Evolutionary conservation across 2,797 vertebrate genomes (phyloP), one percentile per base, ranked within the genome.

Genomic region (Macropus fuliginosus): DNA sequence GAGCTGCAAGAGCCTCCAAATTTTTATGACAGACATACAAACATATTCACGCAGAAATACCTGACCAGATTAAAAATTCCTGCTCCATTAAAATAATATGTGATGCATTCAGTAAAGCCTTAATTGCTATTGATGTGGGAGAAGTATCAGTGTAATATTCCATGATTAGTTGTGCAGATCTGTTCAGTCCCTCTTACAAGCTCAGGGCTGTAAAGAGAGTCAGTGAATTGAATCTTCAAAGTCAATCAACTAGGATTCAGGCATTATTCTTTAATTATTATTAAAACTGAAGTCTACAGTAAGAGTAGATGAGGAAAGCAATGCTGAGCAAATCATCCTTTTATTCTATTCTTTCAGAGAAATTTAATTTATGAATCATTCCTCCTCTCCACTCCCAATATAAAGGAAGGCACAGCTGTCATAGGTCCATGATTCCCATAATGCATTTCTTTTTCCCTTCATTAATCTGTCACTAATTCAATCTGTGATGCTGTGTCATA

Each of bases 241-340:
- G 94, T 91, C 95, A 96, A 98, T 98, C 97, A 97, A 90, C 94
- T 95, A 97, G 97, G 96, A 98, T 97, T 98, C 91, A 94, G 94
- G 91, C 93, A 96, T 98, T 98, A 98, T 98, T 98, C 96, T 97
- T 98, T 98, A 98, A 98, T 98, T 98, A 98, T 98, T 98, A 98
- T 98, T 98, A 98, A 98, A 98, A 97, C 90, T 95, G 91, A 98
- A 96, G 62, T 95, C 95, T 97, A 87, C 4, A 91, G 91, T 59
- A 40, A 81, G 91, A 56, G n/a, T 34, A 28, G 52, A 93, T 95
- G 96, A 95, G 95, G 56, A 97, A 98, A 96, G 90, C 55, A 96
- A 94, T 95, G 95, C 91, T 98, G 90, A 98, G 95, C 94, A 98
- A 98, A 98, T 98, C 96, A 97, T 55, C 92, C n/a, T 97, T 91